Evolutionary conservation across 2,113 vertebrate species (phyloP).

Genomic region (Gobius niger): DNA sequence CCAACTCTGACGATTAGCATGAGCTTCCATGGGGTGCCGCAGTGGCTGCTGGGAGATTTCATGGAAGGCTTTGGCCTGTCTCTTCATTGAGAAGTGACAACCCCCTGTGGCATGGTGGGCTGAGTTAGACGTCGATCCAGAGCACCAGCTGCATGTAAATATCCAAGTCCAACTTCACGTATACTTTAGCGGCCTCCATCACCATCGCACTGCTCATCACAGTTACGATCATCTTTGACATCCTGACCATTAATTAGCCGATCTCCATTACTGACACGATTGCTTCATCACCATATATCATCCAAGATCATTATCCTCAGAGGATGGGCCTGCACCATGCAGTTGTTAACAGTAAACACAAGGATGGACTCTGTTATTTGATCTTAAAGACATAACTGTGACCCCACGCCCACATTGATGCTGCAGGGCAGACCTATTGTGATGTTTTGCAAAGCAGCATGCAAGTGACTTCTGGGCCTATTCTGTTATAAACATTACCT

Average conservation of each 20-base stretch:
- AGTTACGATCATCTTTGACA: constrained; percentile 16
- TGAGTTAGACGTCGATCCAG: constrained; percentile 35
- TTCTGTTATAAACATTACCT: too few relatives aligned
- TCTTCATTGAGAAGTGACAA: constrained; percentile 72
- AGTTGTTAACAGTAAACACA: constrained; percentile 15
- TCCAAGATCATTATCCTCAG: constrained; percentile 27
- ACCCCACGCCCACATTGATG: too few relatives aligned
- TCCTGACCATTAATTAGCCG: constrained; percentile 32
- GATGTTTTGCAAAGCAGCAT: constrained; percentile 30
- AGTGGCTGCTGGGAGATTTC: constrained; percentile 70
- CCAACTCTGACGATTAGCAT: constrained; percentile 69
- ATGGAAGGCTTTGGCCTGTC: constrained; percentile 63
- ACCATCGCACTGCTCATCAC: constrained; percentile 21
- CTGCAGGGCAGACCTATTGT: constrained; percentile 3
- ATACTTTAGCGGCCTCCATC: constrained; percentile 26
- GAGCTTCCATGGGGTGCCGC: constrained; percentile 72
- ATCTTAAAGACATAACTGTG: neutral
- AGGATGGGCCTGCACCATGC: constrained; percentile 12
- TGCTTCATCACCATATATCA: constrained; percentile 12
- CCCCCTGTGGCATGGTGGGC: constrained; percentile 62
- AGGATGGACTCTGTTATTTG: constrained; percentile 10
- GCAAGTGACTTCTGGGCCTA: constrained; percentile 8
- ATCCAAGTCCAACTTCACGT: constrained; percentile 31
- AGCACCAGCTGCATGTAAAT: constrained; percentile 46
- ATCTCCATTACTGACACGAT: constrained; percentile 17